These are phyloP conservation scores for Rutilus rutilus DNA, from an alignment of 2,113 vertebrate genomes.

Conservation along the genomic window DNA sequence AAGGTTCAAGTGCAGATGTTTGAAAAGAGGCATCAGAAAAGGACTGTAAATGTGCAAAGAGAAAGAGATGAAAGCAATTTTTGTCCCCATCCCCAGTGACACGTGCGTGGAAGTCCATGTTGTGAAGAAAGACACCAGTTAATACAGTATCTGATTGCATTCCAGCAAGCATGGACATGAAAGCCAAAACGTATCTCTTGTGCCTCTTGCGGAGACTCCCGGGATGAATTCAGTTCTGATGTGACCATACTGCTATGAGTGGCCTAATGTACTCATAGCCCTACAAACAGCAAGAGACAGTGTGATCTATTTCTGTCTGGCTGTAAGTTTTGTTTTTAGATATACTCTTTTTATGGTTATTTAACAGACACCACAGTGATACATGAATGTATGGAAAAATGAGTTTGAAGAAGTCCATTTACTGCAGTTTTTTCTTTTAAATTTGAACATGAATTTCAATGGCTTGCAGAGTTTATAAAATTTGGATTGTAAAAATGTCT, in stretches of 20 bases:
- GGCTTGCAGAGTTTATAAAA: constrained; percentile 12
- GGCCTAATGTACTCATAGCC: constrained; percentile 63
- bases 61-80: constrained; percentile 64
- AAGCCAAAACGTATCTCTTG: constrained; percentile 57
- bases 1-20: constrained; percentile 63
- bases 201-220: constrained; percentile 57
- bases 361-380: neutral
- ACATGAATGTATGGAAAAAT: neutral
- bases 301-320: neutral
- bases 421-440: constrained; percentile 43
- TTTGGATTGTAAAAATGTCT: constrained; percentile 23
- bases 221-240: constrained; percentile 62
- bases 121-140: constrained; percentile 61
- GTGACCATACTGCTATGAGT: constrained; percentile 63
- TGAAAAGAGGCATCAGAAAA: constrained; percentile 26
- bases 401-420: constrained; percentile 20
- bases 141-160: constrained; percentile 65
- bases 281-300: neutral
- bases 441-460: neutral
- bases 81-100: constrained; percentile 57
- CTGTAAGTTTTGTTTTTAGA: neutral
- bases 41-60: constrained; percentile 56
- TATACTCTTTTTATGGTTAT: neutral
- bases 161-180: constrained; percentile 37
- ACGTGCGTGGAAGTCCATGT: constrained; percentile 43